These are phyloP conservation scores for Heliconius melpomene DNA, from an alignment of 1,140 invertebrate genomes.

Conservation along the genomic window DNA sequence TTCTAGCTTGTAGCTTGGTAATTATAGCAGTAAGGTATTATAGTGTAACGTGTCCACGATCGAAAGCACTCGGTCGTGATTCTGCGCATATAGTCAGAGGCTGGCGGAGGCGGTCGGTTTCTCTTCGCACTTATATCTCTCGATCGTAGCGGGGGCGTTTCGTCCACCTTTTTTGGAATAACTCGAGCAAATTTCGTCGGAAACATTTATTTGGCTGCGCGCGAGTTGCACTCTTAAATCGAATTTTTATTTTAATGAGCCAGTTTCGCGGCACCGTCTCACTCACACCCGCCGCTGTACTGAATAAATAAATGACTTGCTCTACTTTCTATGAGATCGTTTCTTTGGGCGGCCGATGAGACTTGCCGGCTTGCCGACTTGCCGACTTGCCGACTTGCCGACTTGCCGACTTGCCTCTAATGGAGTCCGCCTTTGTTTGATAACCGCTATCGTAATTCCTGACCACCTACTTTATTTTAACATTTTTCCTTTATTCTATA, in stretches of 20 bases:
- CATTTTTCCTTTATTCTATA: conserved; percentile 59
- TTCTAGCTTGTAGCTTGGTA: conserved; percentile 40
- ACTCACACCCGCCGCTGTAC: conserved; percentile 74
- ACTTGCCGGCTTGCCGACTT: conserved; percentile 48
- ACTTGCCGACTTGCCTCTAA: conserved; percentile 52
- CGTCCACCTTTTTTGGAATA: conserved; percentile 75
- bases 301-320: conserved; percentile 80
- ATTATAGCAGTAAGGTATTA: conserved; percentile 43
- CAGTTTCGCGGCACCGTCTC: conserved; percentile 71
- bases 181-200: conserved; percentile 78
- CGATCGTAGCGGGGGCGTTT: conserved; percentile 65
- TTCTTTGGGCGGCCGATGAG: conserved; percentile 73
- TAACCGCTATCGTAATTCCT: conserved; percentile 46
- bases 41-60: conserved; percentile 44
- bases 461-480: conserved; percentile 51
- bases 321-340: conserved; percentile 81
- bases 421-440: conserved; percentile 50
- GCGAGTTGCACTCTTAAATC: conserved; percentile 75
- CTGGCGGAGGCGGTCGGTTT: conserved; percentile 75
- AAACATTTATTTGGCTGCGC: conserved; percentile 75
- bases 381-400: conserved; percentile 46
- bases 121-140: conserved; percentile 68
- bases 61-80: conserved; percentile 49
- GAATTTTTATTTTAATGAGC: conserved; percentile 81
- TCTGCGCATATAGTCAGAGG: conserved; percentile 52